Percentiles rank a stretch among this genome's conserved stretches.
These are phyloP conservation scores for Euleptes europaea DNA, from an alignment of 2,113 vertebrate genomes.

Conservation along the genomic window DNA sequence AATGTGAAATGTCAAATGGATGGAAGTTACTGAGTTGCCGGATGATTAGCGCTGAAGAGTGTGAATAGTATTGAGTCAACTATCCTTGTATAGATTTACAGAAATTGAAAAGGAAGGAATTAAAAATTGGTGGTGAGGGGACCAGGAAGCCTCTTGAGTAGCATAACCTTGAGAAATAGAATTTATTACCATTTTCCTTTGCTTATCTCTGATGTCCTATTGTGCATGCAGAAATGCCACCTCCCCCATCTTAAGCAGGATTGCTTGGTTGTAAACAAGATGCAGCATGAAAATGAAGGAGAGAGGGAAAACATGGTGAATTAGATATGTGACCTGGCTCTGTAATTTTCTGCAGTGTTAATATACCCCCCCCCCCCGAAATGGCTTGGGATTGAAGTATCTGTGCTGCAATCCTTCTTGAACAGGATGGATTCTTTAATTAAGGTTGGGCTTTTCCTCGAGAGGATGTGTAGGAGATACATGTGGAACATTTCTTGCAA, in stretches of 20 bases:
- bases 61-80: slow-evolving; percentile 29
- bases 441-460: slow-evolving; percentile 24
- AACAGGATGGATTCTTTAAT: slow-evolving; percentile 45
- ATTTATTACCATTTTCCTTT: slow-evolving; percentile 33
- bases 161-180: slow-evolving; percentile 41
- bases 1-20: slow-evolving; percentile 5
- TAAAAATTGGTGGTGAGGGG: neutral
- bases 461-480: slow-evolving; percentile 16
- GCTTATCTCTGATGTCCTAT: slow-evolving; percentile 33
- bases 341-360: slow-evolving; percentile 26
- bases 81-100: slow-evolving; percentile 1
- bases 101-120: slow-evolving; percentile 38
- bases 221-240: slow-evolving; percentile 25
- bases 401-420: slow-evolving; percentile 24
- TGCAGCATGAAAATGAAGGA: slow-evolving; percentile 37
- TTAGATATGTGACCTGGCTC: slow-evolving; percentile 36
- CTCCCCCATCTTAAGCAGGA: slow-evolving; percentile 4
- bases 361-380: neutral
- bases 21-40: slow-evolving; percentile 4
- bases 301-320: slow-evolving; percentile 29
- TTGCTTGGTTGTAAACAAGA: slow-evolving; percentile 44
- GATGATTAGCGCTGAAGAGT: neutral
- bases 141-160: slow-evolving; percentile 13
- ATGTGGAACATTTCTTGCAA: slow-evolving; percentile 6
- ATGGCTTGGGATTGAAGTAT: slow-evolving; percentile 28